Evolutionary conservation across 2,888 invertebrate genomes (phyloP), one percentile per base, ranked within the genome.

Genomic region (Spodoptera picta): DNA sequence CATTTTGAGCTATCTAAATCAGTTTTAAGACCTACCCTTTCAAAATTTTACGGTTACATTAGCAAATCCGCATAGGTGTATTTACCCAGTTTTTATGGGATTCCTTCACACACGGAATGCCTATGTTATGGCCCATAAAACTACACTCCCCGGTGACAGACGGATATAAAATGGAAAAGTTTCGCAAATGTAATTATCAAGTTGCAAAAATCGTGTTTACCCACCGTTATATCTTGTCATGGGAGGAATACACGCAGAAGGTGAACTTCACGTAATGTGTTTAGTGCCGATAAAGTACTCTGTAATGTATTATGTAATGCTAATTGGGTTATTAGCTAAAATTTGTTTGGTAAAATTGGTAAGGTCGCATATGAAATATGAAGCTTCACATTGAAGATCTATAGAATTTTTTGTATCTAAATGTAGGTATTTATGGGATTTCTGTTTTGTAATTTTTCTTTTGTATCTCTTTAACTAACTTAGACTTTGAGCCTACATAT

Each of bases 161-260:
- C 69, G 51, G 55, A 70, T 64, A 65, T 65, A 66, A 74, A 77
- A 73, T 57, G 65, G 58, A 64, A 75, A 77, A 70, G 57, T 70
- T 75, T 62, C 47, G n/a, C 44, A 62, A n/a, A 57, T 58, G 73
- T 75, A 73, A 77, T 77, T 69, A 75, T 65, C 55, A 77, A 75
- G 63, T 64, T 62, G 50, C 67, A 75, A 75, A 69, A 77, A 70
- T 74, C 52, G 52, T 47, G 46, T 56, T 65, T 65, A 23, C 54
- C 60, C 57, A 60, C 31, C 45, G 60, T 46, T 50, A 56, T 48
- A 27, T 46, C n/a, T 19, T 19, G 14, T 10, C 55, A 31, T 12
- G 49, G 23, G 1, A 19, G 31, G 58, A 10, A 24, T 6, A 36
- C 7, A 10, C 3, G 4, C n/a, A 75, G 65, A 71, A 71, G 75